phyloP scores from a whole-genome alignment of 2,888 invertebrate species.

The Drosophila prolongata region DNA sequence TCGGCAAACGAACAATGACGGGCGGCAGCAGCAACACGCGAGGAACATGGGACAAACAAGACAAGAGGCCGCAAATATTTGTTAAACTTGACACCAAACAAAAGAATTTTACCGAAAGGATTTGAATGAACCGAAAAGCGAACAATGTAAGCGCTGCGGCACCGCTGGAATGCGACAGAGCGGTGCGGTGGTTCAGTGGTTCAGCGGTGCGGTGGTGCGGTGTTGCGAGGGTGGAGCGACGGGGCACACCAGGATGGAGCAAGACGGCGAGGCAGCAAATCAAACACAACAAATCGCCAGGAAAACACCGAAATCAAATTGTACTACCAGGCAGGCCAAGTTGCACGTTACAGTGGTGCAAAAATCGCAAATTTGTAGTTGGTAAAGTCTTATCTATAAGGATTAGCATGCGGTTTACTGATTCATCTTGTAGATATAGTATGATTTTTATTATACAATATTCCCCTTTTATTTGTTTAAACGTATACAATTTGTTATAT shows the following conservation, averaged over 20 bases:
- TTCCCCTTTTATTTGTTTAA: too few species aligned
- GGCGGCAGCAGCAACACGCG: constrained; percentile 48
- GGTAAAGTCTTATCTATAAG: too few species aligned
- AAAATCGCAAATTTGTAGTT: background rate
- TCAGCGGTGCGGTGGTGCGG: background rate
- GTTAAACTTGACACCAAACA: constrained; percentile 83
- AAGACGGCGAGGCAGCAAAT: constrained; percentile 70
- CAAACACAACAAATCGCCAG: constrained; percentile 75
- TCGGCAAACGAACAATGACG: constrained; percentile 26
- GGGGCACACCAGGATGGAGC: constrained; percentile 21
- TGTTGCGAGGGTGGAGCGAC: background rate
- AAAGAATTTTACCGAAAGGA: constrained; percentile 81
- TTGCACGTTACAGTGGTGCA: constrained; percentile 14
- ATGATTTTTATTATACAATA: too few species aligned
- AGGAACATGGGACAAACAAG: constrained; percentile 70
- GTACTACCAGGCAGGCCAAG: constrained; percentile 47
- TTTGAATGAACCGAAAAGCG: constrained; percentile 71
- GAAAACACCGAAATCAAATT: constrained; percentile 72
- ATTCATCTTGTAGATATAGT: too few species aligned
- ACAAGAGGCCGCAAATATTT: constrained; percentile 77
- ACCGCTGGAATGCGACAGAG: constrained; percentile 59
- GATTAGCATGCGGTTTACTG: too few species aligned
- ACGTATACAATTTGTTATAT: too few species aligned
- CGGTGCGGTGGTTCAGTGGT: constrained; percentile 1
- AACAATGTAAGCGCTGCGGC: constrained; percentile 68